phyloP scores from a whole-genome alignment of 2,113 vertebrate genomes.

The Engraulis encrasicolus region DNA sequence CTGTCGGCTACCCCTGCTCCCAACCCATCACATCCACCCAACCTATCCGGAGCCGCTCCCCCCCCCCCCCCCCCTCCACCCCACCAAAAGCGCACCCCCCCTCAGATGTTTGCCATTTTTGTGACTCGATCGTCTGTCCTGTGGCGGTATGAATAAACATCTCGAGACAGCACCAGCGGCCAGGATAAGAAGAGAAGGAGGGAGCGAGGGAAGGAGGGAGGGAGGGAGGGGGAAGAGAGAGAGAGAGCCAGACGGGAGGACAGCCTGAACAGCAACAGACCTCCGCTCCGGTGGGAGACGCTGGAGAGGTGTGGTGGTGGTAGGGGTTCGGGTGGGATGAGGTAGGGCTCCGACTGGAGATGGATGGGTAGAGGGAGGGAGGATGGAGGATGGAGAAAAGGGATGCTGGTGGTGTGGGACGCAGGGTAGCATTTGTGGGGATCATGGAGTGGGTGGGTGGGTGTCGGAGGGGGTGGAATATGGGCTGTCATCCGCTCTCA shows the following conservation, averaged over 20 bases:
- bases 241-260: constrained; percentile 49
- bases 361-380: no score
- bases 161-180: constrained; percentile 58
- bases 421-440: no score
- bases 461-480: no score
- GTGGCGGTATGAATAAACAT: constrained; percentile 69
- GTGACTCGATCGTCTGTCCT: constrained; percentile 58
- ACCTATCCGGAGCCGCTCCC: neutral
- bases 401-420: constrained; percentile 35
- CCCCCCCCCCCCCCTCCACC: neutral
- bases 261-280: constrained; percentile 51
- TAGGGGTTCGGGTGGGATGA: neutral
- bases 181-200: constrained; percentile 40
- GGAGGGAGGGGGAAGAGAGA: no score
- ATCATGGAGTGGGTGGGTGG: no score
- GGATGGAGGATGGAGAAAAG: constrained; percentile 35
- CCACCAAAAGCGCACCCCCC: neutral
- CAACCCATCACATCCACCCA: neutral
- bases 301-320: neutral
- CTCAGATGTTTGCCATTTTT: constrained; percentile 45
- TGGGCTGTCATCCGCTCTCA: constrained; percentile 66
- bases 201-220: no score
- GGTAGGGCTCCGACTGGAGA: no score
- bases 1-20: no score
- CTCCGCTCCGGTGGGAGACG: neutral